Evolutionary conservation across 2,113 vertebrate species (phyloP).

Genomic region (Athene cunicularia): DNA sequence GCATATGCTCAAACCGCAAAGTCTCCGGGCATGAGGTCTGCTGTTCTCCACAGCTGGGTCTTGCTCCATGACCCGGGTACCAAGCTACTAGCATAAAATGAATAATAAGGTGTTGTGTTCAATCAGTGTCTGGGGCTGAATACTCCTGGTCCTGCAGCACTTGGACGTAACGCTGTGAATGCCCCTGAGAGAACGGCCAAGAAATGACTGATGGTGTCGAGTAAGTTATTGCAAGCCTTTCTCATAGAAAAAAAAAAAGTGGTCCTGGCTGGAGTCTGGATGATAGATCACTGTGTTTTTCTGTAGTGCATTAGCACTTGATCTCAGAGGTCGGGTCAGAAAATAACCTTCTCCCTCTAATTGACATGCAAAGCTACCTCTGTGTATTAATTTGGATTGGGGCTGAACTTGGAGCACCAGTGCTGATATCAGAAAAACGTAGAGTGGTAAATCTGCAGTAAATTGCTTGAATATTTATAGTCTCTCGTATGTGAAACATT

Average conservation of each 20-base stretch:
- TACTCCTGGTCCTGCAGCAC: neutral
- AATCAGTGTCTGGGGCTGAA: neutral
- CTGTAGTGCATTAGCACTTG: constrained; percentile 48
- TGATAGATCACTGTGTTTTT: neutral
- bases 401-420: constrained; percentile 1
- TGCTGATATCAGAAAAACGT: neutral
- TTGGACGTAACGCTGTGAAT: fast-evolving
- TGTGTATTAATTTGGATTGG: neutral
- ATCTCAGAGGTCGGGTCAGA: constrained; percentile 12
- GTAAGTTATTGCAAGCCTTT: neutral
- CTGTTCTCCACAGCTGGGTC: neutral
- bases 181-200: neutral
- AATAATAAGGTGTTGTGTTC: neutral
- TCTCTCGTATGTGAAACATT: neutral
- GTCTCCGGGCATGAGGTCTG: neutral
- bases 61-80: neutral
- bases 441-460: constrained; percentile 2
- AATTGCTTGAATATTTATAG: constrained; percentile 1
- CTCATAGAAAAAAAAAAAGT: neutral
- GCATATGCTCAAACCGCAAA: neutral
- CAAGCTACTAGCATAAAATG: neutral
- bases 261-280: neutral
- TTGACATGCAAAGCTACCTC: neutral
- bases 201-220: neutral
- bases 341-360: constrained; percentile 36